Evolutionary conservation across 2,797 vertebrate genomes (phyloP).

Genomic region (Rallus crepitans): DNA sequence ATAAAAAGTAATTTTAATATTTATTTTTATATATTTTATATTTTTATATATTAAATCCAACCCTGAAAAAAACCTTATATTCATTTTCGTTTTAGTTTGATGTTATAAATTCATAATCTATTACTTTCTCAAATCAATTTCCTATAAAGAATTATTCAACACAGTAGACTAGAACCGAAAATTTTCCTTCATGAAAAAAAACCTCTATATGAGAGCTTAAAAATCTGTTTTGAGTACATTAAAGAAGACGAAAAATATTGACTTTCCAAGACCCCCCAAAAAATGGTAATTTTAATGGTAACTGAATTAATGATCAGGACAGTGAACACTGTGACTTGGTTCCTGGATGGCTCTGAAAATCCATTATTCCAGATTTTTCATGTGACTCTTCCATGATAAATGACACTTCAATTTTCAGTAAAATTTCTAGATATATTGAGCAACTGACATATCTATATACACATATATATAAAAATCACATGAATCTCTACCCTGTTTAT

Average conservation of each 20-base stretch:
- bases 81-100: not conserved
- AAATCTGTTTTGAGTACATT: not conserved
- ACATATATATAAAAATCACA: not conserved
- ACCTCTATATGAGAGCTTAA: not conserved
- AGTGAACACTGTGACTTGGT: not conserved
- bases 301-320: not conserved
- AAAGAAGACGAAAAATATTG: not conserved
- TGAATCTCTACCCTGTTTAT: not conserved
- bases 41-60: not conserved
- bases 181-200: not conserved
- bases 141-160: not conserved
- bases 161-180: not conserved
- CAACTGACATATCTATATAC: not conserved
- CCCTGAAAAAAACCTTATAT: accelerated
- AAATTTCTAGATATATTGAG: not conserved
- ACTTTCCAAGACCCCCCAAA: not conserved
- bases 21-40: too few relatives aligned
- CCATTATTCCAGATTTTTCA: not conserved
- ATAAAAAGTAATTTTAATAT: not conserved
- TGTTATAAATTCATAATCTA: not conserved
- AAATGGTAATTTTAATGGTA: not conserved
- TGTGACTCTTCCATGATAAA: not conserved
- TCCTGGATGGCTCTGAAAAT: not conserved
- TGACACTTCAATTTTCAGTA: not conserved
- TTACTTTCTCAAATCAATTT: not conserved